These are phyloP conservation scores for Peromyscus eremicus DNA, from an alignment of 2,797 vertebrate genomes.

Conservation along the genomic window DNA sequence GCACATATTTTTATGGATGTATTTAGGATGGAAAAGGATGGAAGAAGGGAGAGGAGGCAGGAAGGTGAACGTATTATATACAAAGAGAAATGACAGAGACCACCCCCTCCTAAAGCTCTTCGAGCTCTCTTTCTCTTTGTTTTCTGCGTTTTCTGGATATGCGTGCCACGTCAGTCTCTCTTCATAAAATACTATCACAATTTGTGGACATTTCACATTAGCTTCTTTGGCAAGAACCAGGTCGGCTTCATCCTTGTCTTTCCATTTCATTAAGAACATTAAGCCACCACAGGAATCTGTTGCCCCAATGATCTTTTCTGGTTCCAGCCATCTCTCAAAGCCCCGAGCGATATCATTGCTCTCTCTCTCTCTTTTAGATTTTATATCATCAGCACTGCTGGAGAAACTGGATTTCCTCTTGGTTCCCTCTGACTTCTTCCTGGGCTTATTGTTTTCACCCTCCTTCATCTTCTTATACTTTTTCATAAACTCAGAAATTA, in stretches of 20 bases:
- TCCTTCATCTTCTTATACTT: slow-evolving; percentile 95
- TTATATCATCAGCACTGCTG: slow-evolving; percentile 92
- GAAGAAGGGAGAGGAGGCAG: slow-evolving; percentile 71
- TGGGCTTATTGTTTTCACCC: slow-evolving; percentile 85
- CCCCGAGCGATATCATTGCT: slow-evolving; percentile 96
- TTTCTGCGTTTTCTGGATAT: slow-evolving; percentile 94
- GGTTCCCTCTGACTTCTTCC: slow-evolving; percentile 86
- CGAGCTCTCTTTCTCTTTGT: slow-evolving; percentile 93
- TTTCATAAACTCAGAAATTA: slow-evolving; percentile 97
- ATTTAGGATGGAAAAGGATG: slow-evolving; percentile 80
- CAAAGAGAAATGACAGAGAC: slow-evolving; percentile 81
- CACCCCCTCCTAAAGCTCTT: slow-evolving; percentile 86
- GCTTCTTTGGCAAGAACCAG: slow-evolving; percentile 98
- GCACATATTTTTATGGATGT: slow-evolving; percentile 85
- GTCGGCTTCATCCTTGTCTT: slow-evolving; percentile 98
- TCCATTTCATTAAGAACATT: slow-evolving; percentile 99
- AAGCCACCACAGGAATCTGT: slow-evolving; percentile 98
- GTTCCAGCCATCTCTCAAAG: slow-evolving; percentile 97
- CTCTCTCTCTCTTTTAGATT: slow-evolving; percentile 96
- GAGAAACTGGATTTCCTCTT: slow-evolving; percentile 94
- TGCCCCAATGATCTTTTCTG: slow-evolving; percentile 98
- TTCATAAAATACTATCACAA: slow-evolving; percentile 99
- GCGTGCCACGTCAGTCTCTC: slow-evolving; percentile 97
- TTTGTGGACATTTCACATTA: slow-evolving; percentile 97
- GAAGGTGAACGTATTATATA: slow-evolving; percentile 78